phyloP scores from a whole-genome alignment of 1,140 invertebrate species.

The Drosophila pseudoobscura region DNA sequence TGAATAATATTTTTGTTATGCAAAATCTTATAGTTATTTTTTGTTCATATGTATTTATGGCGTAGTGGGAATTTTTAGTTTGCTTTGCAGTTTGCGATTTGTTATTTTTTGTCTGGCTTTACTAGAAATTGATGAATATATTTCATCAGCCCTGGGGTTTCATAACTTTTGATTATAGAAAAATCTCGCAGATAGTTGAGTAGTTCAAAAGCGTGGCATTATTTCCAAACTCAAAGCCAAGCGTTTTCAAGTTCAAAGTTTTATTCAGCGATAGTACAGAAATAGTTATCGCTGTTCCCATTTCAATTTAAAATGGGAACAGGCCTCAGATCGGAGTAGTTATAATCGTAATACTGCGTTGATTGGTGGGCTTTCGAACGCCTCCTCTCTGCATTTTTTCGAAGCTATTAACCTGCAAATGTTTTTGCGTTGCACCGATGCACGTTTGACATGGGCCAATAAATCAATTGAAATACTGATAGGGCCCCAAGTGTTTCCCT shows the following conservation, averaged over 20 bases:
- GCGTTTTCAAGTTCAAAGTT: conserved; percentile 51
- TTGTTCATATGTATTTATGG: too few species aligned
- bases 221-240: conserved; percentile 16
- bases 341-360: too few species aligned
- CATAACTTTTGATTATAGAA: not conserved
- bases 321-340: conserved; percentile 4
- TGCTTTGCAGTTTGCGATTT: conserved; percentile 8
- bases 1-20: conserved; percentile 3
- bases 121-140: conserved; percentile 15
- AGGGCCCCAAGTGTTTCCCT: conserved; percentile 32
- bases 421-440: conserved; percentile 37
- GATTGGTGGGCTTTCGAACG: too few species aligned
- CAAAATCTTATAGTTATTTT: not conserved
- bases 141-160: conserved; percentile 40
- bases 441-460: conserved; percentile 49
- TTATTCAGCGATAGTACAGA: conserved; percentile 12
- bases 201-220: conserved; percentile 50
- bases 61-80: not conserved
- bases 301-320: conserved; percentile 7
- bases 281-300: conserved; percentile 42
- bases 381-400: too few species aligned
- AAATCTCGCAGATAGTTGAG: not conserved
- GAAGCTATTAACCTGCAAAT: conserved; percentile 46
- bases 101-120: conserved; percentile 18
- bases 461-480: conserved; percentile 63